Conservation (phyloP, 2,113 vertebrate genomes). For the Gallinago jamesoni region DNA sequence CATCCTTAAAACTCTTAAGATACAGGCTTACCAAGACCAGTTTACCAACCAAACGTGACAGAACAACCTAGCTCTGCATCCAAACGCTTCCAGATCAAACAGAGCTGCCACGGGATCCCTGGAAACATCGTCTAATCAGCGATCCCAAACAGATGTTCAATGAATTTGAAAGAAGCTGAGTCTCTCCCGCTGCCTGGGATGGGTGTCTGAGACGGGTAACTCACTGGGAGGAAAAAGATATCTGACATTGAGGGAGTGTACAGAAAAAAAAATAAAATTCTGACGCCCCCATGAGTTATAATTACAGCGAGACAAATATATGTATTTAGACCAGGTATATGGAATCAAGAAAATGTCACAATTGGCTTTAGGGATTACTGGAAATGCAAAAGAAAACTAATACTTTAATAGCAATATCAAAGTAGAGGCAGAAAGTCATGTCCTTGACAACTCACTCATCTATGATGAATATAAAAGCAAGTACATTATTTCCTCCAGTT, state of each 20-base stretch:
- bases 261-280: neutral
- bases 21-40: neutral
- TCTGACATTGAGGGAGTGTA: accelerated
- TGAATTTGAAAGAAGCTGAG: neutral
- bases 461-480: neutral
- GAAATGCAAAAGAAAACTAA: neutral
- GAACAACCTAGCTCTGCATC: neutral
- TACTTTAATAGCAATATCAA: slow-evolving; percentile 13
- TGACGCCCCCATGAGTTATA: accelerated
- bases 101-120: neutral
- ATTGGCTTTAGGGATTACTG: slow-evolving; percentile 37
- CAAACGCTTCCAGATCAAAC: neutral
- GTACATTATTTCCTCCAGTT: neutral
- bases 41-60: neutral
- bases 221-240: neutral
- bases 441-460: slow-evolving; percentile 7
- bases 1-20: neutral
- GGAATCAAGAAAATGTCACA: neutral
- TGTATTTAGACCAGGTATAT: neutral
- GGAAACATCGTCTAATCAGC: neutral
- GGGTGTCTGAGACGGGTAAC: neutral
- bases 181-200: neutral
- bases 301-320: neutral
- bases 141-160: accelerated
- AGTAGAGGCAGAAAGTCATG: neutral